A percentile compares a stretch with the other conserved stretches of the same genome.
phyloP scores from a whole-genome alignment of 2,797 vertebrate genomes.

The Notolabrus celidotus region DNA sequence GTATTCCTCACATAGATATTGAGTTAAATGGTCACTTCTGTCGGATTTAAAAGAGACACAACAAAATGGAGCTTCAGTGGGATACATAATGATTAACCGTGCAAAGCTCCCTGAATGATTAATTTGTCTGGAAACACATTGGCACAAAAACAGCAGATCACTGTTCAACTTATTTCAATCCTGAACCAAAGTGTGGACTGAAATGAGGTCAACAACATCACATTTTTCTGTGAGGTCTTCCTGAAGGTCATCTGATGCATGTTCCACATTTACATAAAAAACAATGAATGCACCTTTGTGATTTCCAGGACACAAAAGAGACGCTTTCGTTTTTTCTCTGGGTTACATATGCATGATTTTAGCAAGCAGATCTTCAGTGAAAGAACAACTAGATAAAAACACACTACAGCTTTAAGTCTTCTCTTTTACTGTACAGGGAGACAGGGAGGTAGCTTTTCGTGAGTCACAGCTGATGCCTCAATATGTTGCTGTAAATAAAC shows the following conservation, averaged over 20 bases:
- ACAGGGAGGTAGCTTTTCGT: neutral
- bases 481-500: constrained; percentile 2
- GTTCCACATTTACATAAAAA: constrained; percentile 10
- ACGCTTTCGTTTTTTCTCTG: neutral
- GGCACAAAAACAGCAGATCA: neutral
- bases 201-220: neutral
- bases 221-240: neutral
- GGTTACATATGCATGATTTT: neutral
- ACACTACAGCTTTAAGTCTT: constrained; percentile 1
- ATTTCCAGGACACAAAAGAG: neutral
- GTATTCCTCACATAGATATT: neutral
- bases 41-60: neutral
- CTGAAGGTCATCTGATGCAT: constrained; percentile 7
- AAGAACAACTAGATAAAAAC: too few relatives aligned
- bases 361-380: neutral
- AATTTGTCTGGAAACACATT: neutral
- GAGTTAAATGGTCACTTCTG: neutral
- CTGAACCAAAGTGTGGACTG: neutral
- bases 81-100: neutral
- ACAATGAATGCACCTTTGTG: neutral
- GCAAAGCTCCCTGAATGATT: constrained; percentile 8
- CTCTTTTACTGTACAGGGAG: neutral
- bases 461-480: constrained; percentile 14
- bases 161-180: neutral
- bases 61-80: neutral